phyloP scores from a whole-genome alignment of 2,113 vertebrate genomes.

The Motacilla tschutschensis region DNA sequence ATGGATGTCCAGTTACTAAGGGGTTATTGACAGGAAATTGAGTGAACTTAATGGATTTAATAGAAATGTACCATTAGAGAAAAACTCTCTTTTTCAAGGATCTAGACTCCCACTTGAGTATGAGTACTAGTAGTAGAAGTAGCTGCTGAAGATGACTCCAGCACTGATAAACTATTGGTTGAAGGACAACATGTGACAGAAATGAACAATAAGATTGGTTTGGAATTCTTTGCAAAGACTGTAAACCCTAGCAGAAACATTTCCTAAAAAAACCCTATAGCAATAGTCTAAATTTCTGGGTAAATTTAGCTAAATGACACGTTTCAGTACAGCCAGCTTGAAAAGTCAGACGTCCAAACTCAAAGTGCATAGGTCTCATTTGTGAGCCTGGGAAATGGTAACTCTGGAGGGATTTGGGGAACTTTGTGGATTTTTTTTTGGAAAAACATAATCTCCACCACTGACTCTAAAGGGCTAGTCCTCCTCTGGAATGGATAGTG shows the following conservation, averaged over 20 bases:
- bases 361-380: neutral
- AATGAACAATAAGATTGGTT: neutral
- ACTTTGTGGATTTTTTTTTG: conserved; percentile 16
- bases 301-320: neutral
- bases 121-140: neutral
- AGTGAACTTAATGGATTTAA: neutral
- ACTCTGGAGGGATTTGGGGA: neutral
- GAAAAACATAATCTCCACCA: neutral
- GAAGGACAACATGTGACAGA: neutral
- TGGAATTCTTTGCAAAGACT: neutral
- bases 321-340: neutral
- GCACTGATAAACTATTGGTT: neutral
- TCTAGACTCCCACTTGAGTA: neutral
- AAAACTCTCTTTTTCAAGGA: neutral
- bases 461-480: neutral
- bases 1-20: neutral
- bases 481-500: neutral
- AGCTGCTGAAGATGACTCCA: neutral
- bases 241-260: neutral
- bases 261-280: neutral
- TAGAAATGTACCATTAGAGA: neutral
- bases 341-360: neutral
- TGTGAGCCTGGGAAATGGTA: neutral
- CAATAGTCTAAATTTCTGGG: neutral
- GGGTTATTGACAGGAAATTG: neutral